These are phyloP conservation scores for Benitochromis conjunctus DNA, from an alignment of 2,113 vertebrate species.

Conservation along the genomic window DNA sequence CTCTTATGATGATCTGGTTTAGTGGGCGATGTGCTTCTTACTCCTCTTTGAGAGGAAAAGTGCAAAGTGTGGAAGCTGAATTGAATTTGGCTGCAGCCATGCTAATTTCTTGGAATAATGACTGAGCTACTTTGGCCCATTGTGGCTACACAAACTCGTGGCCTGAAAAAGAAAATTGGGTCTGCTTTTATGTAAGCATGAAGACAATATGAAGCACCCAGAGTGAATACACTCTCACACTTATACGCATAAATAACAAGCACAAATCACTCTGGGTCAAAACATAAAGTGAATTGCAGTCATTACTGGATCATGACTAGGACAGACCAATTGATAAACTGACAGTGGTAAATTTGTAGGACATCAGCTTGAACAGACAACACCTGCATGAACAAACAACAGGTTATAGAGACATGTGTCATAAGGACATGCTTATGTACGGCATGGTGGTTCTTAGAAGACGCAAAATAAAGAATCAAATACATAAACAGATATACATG, in stretches of 20 bases:
- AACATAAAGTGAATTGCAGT: neutral
- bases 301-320: neutral
- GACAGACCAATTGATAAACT: neutral
- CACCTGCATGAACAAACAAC: neutral
- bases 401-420: neutral
- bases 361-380: neutral
- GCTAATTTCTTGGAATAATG: slow-evolving; percentile 38
- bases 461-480: neutral
- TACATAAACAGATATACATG: neutral
- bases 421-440: neutral
- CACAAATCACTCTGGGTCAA: neutral
- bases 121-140: neutral
- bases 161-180: slow-evolving; percentile 7
- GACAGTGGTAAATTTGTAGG: neutral
- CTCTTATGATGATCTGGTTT: neutral
- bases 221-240: neutral
- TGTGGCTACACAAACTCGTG: neutral
- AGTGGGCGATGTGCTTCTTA: slow-evolving; percentile 18
- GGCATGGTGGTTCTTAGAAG: neutral
- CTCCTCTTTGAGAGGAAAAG: neutral
- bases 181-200: slow-evolving; percentile 22
- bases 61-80: neutral
- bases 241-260: neutral
- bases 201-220: neutral
- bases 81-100: neutral